These are phyloP conservation scores for roundworm (Caenorhabditis elegans) DNA, from an alignment of 1,140 invertebrate genomes.

Conservation along the genomic window WBcel235 BX284602.5:7870501-7871000, in stretches of 20 bases:
- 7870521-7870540: too few species aligned
- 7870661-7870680: not conserved
- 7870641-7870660: not conserved
- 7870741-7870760: not conserved
- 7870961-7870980: not conserved
- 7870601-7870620: not conserved
- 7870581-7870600: not conserved
- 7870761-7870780: not conserved
- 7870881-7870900: not conserved
- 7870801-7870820: not conserved
- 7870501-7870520: not conserved
- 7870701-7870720: not conserved
- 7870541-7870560: too few species aligned
- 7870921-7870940: not conserved
- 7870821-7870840: conserved; percentile 3
- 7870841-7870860: conserved; percentile 11
- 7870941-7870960: not conserved
- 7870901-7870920: not conserved
- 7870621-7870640: not conserved
- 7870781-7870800: not conserved
- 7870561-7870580: not conserved
- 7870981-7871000: not conserved
- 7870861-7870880: too few species aligned
- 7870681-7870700: not conserved
- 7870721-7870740: not conserved